phyloP scores from a whole-genome alignment of 2,888 invertebrate genomes.

The Minunthozetes semirufus region DNA sequence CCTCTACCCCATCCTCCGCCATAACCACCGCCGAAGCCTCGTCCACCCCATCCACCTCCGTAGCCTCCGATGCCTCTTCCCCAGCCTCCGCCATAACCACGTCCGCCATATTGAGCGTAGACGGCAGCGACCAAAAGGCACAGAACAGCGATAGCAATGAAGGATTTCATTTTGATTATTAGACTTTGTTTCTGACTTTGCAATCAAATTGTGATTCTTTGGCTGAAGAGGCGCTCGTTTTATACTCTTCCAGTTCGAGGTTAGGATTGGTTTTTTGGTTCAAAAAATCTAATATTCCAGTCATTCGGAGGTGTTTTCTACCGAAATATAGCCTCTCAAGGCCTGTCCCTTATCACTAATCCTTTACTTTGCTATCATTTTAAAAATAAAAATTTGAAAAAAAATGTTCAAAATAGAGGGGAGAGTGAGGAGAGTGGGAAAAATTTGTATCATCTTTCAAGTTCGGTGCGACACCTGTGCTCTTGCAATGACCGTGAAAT shows the following conservation, averaged over 20 bases:
- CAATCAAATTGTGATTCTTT: neutral
- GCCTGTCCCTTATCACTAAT: too few species aligned
- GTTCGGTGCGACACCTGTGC: too few species aligned
- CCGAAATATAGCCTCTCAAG: too few species aligned
- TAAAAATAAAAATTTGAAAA: too few species aligned
- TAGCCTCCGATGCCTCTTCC: constrained; percentile 3
- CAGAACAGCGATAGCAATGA: neutral
- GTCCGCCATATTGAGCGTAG: neutral
- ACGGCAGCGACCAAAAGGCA: neutral
- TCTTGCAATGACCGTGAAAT: too few species aligned
- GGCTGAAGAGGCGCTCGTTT: neutral
- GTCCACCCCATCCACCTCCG: neutral
- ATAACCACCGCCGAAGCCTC: neutral
- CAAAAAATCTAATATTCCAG: neutral
- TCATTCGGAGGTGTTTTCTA: neutral
- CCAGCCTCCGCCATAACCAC: neutral
- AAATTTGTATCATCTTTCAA: too few species aligned
- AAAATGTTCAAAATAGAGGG: too few species aligned
- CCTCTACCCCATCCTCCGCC: neutral
- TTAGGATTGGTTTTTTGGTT: neutral
- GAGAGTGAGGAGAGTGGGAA: too few species aligned
- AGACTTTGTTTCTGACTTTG: neutral
- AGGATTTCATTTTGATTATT: neutral
- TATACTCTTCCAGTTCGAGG: constrained; percentile 8
- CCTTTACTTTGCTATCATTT: too few species aligned